Evolutionary conservation across 2,113 vertebrate species (phyloP).

Genomic region (Mirza zaza): DNA sequence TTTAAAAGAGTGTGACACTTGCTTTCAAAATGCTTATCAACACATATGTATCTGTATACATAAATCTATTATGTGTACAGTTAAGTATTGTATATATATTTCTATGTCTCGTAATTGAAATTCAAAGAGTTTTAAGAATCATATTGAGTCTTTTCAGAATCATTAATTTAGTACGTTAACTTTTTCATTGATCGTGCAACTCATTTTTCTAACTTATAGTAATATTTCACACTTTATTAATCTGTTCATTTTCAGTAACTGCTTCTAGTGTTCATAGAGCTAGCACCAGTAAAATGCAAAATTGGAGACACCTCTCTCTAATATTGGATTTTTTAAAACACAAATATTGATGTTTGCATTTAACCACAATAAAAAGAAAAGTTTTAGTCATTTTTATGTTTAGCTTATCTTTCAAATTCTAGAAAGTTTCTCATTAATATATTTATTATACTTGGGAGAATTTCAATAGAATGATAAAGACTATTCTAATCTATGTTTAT

Average conservation of each 20-base stretch:
- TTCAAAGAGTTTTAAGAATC: constrained; percentile 7
- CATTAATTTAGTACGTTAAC: constrained; percentile 31
- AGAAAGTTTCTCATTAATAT: constrained; percentile 31
- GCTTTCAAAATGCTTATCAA: constrained; percentile 40
- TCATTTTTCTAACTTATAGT: constrained; percentile 17
- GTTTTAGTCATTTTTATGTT: constrained; percentile 44
- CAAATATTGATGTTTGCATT: constrained; percentile 47
- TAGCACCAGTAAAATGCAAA: constrained; percentile 45
- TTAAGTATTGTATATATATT: neutral
- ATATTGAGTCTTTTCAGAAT: neutral
- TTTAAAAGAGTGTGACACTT: neutral
- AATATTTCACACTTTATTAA: constrained; percentile 46
- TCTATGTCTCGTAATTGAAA: neutral
- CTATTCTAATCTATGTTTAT: neutral
- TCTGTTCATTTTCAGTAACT: constrained; percentile 20
- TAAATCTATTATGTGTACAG: neutral
- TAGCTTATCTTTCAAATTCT: constrained; percentile 39
- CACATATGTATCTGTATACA: neutral
- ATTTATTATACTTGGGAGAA: neutral
- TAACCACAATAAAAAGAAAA: constrained; percentile 45
- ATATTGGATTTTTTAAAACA: constrained; percentile 41
- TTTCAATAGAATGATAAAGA: neutral
- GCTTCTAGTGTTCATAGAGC: neutral
- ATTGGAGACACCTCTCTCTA: neutral
- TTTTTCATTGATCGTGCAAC: constrained; percentile 29